Evolutionary conservation across 2,113 vertebrate genomes (phyloP), one percentile per base, ranked within the genome.

Genomic region (Poicephalus meyeri): DNA sequence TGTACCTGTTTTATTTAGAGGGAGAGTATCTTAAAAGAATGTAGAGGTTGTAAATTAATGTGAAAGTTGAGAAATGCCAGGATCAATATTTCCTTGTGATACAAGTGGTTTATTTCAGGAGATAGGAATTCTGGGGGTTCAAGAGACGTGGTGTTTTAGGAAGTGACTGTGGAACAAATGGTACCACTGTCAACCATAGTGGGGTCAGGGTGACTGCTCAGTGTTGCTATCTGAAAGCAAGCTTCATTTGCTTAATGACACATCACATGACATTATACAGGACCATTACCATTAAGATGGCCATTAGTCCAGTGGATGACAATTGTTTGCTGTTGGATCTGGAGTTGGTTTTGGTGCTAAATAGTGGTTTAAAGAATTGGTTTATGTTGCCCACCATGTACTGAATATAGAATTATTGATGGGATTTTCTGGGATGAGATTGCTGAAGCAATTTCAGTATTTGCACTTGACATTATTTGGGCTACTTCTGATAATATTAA

Each of bases 191-290:
- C 53, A 52, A 4, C 79, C 7, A 2, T 24, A 28, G 39, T 80
- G 72, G 37, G 44, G 44, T 80, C 58, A 77, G 37, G 53, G 29
- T 55, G 49, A 11, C 58, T 52, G 12, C 83, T 80, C 42, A 21
- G 39, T 16, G 17, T 20, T 89, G n/a, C 46, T 80, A 12, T 41
- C 31, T 37, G 20, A 80, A 86, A 77, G 4, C n/a, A 61, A 49
- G 9, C 20, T 72, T 65, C 12, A 77, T 94, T 90, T 85, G 63
- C 15, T 82, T 82, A 80, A 94, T 91, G 61, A 53, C 28, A 49
- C 28, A 42, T 82, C 66, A 52, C 29, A 2, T 55, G 66, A 16
- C 31, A 39, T 61, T 63, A 16, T 23, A 47, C 17, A 70, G n/a
- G 37, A 50, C 56, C 1, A 0, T 35, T 69, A 31, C 23, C 26